These are phyloP conservation scores for Phasia obesa DNA, from an alignment of 2,888 invertebrate genomes.

Conservation along the genomic window DNA sequence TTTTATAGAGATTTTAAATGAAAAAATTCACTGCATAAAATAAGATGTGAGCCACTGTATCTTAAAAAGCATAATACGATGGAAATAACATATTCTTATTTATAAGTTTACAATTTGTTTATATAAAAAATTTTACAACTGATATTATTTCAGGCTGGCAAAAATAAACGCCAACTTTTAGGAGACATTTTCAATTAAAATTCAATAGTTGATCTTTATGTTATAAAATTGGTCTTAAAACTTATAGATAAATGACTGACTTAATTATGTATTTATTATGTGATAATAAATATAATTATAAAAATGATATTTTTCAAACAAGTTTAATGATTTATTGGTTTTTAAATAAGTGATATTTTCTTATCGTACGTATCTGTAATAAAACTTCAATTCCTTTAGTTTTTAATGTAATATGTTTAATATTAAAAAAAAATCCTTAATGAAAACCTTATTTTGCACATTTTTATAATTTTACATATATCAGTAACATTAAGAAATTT, in stretches of 20 bases:
- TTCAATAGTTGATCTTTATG: not conserved
- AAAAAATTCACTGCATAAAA: too few relatives aligned
- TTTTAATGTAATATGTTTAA: conserved; percentile 15
- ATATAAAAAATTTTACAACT: conserved; percentile 10
- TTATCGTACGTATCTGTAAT: conserved; percentile 22
- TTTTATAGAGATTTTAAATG: too few relatives aligned
- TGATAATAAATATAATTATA: conserved; percentile 8
- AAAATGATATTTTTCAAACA: conserved; percentile 15
- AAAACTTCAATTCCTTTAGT: conserved; percentile 65
- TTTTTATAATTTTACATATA: conserved; percentile 3
- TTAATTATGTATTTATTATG: conserved; percentile 7
- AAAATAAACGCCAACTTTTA: not conserved
- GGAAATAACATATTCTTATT: not conserved
- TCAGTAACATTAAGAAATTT: too few relatives aligned
- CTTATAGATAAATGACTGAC: conserved; percentile 19
- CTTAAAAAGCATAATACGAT: conserved; percentile 22
- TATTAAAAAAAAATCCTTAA: conserved; percentile 16
- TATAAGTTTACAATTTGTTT: not conserved
- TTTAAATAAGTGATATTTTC: conserved; percentile 36
- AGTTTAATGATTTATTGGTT: conserved; percentile 5
- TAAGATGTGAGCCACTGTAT: too few relatives aligned
- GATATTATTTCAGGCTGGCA: too few relatives aligned
- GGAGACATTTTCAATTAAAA: too few relatives aligned
- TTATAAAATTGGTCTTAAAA: not conserved
- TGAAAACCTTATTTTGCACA: conserved; percentile 48